phyloP scores from a whole-genome alignment of 1,140 invertebrate species.

The Calliphora vicina region DNA sequence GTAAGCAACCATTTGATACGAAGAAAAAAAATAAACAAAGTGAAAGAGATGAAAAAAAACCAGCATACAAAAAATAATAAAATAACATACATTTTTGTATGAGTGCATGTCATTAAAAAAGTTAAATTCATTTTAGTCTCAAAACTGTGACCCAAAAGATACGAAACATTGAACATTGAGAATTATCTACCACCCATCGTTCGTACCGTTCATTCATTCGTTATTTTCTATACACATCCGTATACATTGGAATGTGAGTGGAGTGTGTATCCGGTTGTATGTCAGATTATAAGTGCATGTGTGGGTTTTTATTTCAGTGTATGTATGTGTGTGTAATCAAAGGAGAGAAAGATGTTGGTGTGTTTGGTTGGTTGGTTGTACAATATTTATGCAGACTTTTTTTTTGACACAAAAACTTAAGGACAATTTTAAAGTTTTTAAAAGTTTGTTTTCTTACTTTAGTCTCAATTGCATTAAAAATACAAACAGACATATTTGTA shows the following conservation, averaged over 20 bases:
- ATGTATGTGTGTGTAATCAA: background rate
- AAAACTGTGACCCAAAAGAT: conserved; percentile 16
- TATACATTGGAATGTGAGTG: background rate
- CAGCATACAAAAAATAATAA: no score
- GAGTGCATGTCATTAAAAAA: background rate
- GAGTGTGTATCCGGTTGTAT: background rate
- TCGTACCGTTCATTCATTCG: background rate
- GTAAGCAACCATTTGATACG: no score
- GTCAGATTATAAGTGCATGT: background rate
- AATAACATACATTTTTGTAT: background rate
- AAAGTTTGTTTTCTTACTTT: conserved; percentile 19
- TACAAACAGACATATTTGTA: conserved; percentile 1
- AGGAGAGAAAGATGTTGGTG: background rate
- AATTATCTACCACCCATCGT: background rate
- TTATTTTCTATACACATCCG: background rate
- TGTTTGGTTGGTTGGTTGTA: background rate
- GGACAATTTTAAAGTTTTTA: conserved; percentile 28
- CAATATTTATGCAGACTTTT: background rate
- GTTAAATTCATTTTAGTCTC: conserved; percentile 8
- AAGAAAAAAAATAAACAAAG: no score
- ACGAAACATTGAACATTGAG: background rate
- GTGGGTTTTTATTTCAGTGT: background rate
- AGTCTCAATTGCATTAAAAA: conserved; percentile 30
- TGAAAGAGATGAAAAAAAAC: no score
- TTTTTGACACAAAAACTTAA: conserved; percentile 20